Evolutionary conservation across 2,113 vertebrate genomes (phyloP).

Genomic region (Scatophagus argus): DNA sequence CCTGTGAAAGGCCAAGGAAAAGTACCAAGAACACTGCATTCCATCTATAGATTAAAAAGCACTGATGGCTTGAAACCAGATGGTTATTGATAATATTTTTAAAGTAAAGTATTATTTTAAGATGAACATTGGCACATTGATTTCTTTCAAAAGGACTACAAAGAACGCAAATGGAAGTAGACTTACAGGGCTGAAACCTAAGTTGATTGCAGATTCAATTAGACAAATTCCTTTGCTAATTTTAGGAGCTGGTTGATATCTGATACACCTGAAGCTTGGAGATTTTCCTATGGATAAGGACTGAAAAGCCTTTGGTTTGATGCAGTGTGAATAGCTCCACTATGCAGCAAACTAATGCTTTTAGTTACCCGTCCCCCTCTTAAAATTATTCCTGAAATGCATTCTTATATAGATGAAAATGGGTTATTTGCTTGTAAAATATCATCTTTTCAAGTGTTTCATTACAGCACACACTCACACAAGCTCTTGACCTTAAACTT

Average conservation of each 20-base stretch:
- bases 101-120: constrained; percentile 17
- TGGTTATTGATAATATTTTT: not conserved
- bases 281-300: constrained; percentile 70
- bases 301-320: constrained; percentile 49
- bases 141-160: constrained; percentile 14
- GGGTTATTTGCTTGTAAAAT: not conserved
- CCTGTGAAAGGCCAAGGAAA: constrained; percentile 45
- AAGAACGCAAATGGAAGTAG: constrained; percentile 58
- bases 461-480: not conserved
- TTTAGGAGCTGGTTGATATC: constrained; percentile 66
- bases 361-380: not conserved
- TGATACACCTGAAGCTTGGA: constrained; percentile 69
- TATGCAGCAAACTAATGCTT: constrained; percentile 15
- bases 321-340: constrained; percentile 29
- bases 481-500: not conserved
- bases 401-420: not conserved
- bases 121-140: constrained; percentile 1
- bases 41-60: constrained; percentile 23
- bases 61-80: constrained; percentile 21
- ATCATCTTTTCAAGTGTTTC: not conserved
- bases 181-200: constrained; percentile 60
- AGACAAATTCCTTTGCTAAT: constrained; percentile 67
- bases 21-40: constrained; percentile 33
- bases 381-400: constrained; percentile 11
- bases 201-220: constrained; percentile 83